phyloP scores from a whole-genome alignment of 92 coral and sea anemone genomes.

The Zoanthus gigantus region DNA sequence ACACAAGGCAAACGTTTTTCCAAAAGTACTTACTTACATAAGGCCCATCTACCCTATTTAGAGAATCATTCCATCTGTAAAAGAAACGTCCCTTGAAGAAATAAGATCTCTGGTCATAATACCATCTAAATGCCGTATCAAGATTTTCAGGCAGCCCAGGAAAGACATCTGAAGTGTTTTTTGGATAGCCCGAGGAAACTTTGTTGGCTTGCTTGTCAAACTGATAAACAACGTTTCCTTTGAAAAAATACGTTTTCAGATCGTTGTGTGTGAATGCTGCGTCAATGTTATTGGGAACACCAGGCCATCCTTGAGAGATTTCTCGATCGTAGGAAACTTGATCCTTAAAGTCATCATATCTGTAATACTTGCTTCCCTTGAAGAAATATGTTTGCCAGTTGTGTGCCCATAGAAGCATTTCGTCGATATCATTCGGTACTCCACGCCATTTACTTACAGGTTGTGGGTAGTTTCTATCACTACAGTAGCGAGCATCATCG shows the following conservation, averaged over 20 bases:
- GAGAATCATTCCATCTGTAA: constrained; percentile 22
- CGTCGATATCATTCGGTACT: constrained; percentile 32
- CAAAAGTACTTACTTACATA: not conserved
- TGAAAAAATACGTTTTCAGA: constrained; percentile 36
- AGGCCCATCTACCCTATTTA: not conserved
- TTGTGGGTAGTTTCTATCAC: constrained; percentile 38
- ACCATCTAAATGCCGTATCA: constrained; percentile 55
- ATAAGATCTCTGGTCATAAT: constrained; percentile 13
- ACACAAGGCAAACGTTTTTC: constrained; percentile 15
- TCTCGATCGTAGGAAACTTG: not conserved
- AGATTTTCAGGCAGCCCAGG: constrained; percentile 50
- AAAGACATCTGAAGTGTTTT: constrained; percentile 52
- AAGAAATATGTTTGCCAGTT: constrained; percentile 52
- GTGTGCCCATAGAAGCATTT: constrained; percentile 54
- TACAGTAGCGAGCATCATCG: not conserved
- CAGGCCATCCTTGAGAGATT: constrained; percentile 76
- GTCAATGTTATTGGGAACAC: constrained; percentile 74
- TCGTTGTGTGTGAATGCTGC: constrained; percentile 64
- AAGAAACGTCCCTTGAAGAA: constrained; percentile 49
- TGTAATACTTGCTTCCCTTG: constrained; percentile 47
- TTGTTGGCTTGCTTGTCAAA: constrained; percentile 53
- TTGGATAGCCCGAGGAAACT: constrained; percentile 62
- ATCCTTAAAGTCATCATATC: constrained; percentile 21
- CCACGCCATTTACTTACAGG: constrained; percentile 37
- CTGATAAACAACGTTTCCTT: constrained; percentile 71